Evolutionary conservation across 2,888 invertebrate species (phyloP), one percentile per base, ranked within the genome.

Genomic region (Pemphredon lugubris): DNA sequence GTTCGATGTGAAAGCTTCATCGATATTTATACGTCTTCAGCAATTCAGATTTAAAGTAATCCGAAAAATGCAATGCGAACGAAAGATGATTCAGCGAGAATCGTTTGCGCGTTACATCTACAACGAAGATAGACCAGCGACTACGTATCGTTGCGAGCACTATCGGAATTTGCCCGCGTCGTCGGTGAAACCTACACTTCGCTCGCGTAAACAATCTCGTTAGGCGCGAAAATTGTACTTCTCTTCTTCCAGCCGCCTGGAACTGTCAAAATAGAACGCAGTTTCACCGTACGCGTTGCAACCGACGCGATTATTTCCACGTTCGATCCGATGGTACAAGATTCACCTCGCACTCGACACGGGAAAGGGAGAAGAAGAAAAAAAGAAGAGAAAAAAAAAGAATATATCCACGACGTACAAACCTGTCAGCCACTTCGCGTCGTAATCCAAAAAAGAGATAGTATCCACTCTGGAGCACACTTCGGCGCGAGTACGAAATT

Each of bases 391-490:
- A 34, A 34, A 34, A 34, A 34, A 7, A 11, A 11, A n/a, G 4
- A 34, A n/a, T 34, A 1, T 11, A 18, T 47, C 34, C 50, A 57
- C 45, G n/a, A 5, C 4, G 34, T 74, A 75, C 75, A 16, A 55
- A 76, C 76, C 76, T 72, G 53, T 58, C 61, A 63, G 68, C 72
- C 76, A 69, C 72, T 55, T 73, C 60, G 55, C 42, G 73, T 70
- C 42, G 73, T 61, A 76, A 75, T 55, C 61, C 76, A 70, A 73
- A 64, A 44, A 47, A 57, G 20, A 64, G 39, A 60, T 66, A 72
- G 64, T 76, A 76, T 77, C 73, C 77, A 76, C 73, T 76, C 63
- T 70, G 73, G 58, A 69, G 45, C 67, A 54, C 77, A 77, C 77
- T 77, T 73, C 64, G 69, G 73, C 73, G 69, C 73, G 76, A 67